Base-by-base conservation (phyloP, 2,113 vertebrate species). In the Sorex araneus region DNA sequence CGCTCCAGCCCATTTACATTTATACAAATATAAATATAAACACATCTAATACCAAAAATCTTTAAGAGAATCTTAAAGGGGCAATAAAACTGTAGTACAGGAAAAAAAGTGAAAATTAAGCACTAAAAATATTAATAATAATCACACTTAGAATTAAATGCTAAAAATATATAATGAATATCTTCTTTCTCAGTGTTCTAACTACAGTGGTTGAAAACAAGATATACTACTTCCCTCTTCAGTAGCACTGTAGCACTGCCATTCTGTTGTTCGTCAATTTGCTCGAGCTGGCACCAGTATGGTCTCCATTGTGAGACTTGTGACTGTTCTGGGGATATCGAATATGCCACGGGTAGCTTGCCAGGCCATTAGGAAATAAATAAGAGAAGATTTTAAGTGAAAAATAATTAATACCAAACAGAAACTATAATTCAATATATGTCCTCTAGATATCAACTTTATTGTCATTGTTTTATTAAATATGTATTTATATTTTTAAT, bases 341-440 rank as follows among this genome's bases (percentile, higher is more conserved):
- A n/a, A n/a, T n/a, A n/a, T n/a, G n/a, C n/a, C n/a, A n/a, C n/a
- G n/a, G n/a, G n/a, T n/a, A n/a, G n/a, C n/a, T n/a, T n/a, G n/a
- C n/a, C n/a, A n/a, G n/a, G n/a, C n/a, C 2, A 69, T 60, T 12
- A 70, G 54, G 8, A 70, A 78, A 79, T 71, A 79, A 30, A 6
- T 3, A 32, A 12, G 6, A 66, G 12, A 32, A 71, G 25, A 75
- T 86, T 77, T 88, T 71, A 86, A 83, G 7, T 78, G 60, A 83
- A 86, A 95, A 47, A 25, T 66, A 57, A 30, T 2, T 36, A 50
- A 60, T 63, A 64, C n/a, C 11, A 74, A 81, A 84, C 12, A 89
- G 19, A 83, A 77, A 91, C 66, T 43, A 16, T 0, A 87, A 6
- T 28, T 3, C 19, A 60, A 60, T 60, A 60, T 60, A 23, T 60